Evolutionary conservation across 2,797 vertebrate genomes (phyloP).

Genomic region (Siniperca obscura): DNA sequence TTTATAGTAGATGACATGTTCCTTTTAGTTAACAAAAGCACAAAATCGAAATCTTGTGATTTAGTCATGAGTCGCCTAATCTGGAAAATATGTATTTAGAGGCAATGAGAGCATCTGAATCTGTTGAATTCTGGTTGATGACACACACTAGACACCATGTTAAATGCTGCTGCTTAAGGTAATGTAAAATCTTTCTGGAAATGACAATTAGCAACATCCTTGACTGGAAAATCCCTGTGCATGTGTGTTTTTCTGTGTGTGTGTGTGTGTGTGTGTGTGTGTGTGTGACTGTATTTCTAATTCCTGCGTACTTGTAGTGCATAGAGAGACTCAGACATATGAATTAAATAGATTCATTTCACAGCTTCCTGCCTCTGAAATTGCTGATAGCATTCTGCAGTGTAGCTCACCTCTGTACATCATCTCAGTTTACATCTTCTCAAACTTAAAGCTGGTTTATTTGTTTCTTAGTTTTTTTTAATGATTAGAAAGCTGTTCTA

Average conservation of each 20-base stretch:
- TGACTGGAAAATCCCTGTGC: conserved; percentile 38
- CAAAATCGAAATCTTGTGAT: conserved; percentile 38
- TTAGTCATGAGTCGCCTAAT: conserved; percentile 36
- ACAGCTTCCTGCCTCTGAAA: conserved; percentile 34
- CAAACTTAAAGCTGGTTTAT: not conserved
- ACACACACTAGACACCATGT: not conserved
- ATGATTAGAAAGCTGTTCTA: not conserved
- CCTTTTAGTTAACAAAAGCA: conserved; percentile 13
- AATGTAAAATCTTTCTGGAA: conserved; percentile 22
- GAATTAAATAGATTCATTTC: conserved; percentile 44
- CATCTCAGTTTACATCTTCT: conserved; percentile 31
- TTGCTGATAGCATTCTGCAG: conserved; percentile 12
- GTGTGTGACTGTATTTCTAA: conserved; percentile 23
- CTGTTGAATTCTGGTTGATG: not conserved
- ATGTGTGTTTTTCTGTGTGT: not conserved
- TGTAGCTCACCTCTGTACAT: conserved; percentile 16
- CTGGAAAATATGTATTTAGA: not conserved
- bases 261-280: not conserved
- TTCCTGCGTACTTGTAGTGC: conserved; percentile 24
- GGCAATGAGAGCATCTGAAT: not conserved
- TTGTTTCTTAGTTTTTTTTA: not conserved
- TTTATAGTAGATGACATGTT: conserved; percentile 2
- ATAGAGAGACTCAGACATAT: conserved; percentile 15
- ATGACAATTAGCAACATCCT: conserved; percentile 28
- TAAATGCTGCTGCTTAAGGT: conserved; percentile 24